A percentile compares a stretch with the other conserved stretches of the same genome.
These are phyloP conservation scores for Glaucopsyche alexis DNA, from an alignment of 2,888 invertebrate genomes.

Conservation along the genomic window DNA sequence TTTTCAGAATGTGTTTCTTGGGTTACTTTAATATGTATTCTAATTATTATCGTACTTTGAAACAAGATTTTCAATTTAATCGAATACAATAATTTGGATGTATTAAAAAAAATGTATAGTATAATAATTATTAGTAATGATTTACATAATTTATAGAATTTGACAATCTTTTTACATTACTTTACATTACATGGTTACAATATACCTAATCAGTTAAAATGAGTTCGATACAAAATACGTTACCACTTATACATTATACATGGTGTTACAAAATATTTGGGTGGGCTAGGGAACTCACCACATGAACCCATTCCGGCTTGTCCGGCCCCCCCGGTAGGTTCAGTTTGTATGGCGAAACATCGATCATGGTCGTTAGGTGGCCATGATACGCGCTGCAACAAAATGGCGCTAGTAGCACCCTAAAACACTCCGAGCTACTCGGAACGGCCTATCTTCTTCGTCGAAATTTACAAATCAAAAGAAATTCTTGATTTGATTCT, in stretches of 20 bases:
- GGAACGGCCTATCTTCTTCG: constrained; percentile 34
- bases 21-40: not conserved
- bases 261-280: constrained; percentile 18
- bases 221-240: not conserved
- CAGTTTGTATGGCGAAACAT: constrained; percentile 99
- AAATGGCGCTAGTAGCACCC: constrained; percentile 79
- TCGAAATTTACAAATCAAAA: not conserved
- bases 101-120: no score
- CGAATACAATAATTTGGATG: not conserved
- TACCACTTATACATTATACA: not conserved
- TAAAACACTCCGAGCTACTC: constrained; percentile 61
- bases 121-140: not conserved
- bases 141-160: not conserved
- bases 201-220: not conserved
- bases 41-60: not conserved
- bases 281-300: constrained; percentile 81
- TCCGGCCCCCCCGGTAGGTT: constrained; percentile 91
- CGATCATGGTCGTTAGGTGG: constrained; percentile 96
- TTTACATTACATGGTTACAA: not conserved
- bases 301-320: constrained; percentile 92
- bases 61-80: not conserved
- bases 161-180: no score
- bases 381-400: constrained; percentile 98
- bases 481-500: not conserved
- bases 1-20: not conserved